Percentiles rank a stretch among this genome's conserved stretches.
Evolutionary conservation across 2,797 vertebrate species (phyloP).

Genomic region (Oophaga sylvatica): DNA sequence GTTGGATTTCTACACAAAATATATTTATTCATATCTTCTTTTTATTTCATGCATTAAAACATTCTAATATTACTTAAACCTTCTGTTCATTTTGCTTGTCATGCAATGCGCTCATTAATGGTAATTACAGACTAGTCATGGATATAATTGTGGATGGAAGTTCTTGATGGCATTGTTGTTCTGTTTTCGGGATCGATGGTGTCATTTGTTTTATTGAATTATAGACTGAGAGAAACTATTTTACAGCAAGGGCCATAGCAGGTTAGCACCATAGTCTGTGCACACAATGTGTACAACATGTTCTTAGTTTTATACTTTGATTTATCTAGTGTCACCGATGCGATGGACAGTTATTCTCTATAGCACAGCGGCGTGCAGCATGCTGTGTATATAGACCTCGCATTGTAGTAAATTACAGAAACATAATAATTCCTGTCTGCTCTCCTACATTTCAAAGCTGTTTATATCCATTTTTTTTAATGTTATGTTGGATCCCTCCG

Average conservation of each 20-base stretch:
- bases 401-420: too few species aligned
- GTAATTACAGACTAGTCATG: not conserved
- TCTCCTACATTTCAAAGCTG: too few species aligned
- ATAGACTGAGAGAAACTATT: not conserved
- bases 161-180: not conserved
- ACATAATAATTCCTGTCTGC: too few species aligned
- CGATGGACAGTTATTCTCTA: too few species aligned
- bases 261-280: not conserved
- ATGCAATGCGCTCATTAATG: conserved; percentile 27
- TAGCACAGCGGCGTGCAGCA: too few species aligned
- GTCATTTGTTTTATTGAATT: conserved; percentile 13
- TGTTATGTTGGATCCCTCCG: too few species aligned
- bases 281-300: too few species aligned
- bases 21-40: not conserved
- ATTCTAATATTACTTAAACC: not conserved
- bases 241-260: not conserved
- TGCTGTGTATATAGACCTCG: too few species aligned
- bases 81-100: conserved; percentile 4
- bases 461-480: too few species aligned
- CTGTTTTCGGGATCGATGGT: not conserved
- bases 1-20: too few species aligned
- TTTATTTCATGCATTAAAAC: not conserved
- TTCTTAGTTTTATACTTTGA: too few species aligned
- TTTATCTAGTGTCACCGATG: too few species aligned
- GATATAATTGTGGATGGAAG: conserved; percentile 2